Percentiles rank a stretch among this genome's conserved stretches.
phyloP scores from a whole-genome alignment of 2,797 vertebrate species.

The Silurus lanzhouensis region DNA sequence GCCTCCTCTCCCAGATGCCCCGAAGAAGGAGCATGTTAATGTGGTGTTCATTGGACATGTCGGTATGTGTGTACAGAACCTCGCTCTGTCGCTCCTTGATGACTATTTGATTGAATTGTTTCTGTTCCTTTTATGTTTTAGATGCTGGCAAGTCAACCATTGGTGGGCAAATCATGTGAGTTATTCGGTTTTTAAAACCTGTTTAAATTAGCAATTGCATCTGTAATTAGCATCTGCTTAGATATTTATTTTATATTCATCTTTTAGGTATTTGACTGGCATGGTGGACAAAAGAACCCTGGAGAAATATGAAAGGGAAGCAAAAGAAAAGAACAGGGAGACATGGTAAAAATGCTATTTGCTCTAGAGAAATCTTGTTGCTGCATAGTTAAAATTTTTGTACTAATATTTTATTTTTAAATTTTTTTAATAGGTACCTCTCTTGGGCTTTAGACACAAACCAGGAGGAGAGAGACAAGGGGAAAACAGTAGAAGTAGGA shows the following conservation, averaged over 20 bases:
- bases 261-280: conserved; percentile 92
- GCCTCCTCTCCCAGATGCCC: conserved; percentile 85
- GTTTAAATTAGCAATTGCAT: background rate
- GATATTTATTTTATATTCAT: conserved; percentile 2
- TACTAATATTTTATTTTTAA: background rate
- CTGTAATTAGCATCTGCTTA: background rate
- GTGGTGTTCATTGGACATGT: conserved; percentile 99
- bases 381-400: background rate
- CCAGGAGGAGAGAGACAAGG: conserved; percentile 98
- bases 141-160: conserved; percentile 99
- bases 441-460: conserved; percentile 99
- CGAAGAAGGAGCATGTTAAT: conserved; percentile 97
- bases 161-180: conserved; percentile 99
- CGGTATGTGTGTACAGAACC: conserved; percentile 75
- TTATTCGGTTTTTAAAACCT: conserved; percentile 27
- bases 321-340: conserved; percentile 99
- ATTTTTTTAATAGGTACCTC: conserved; percentile 86
- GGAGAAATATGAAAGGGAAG: conserved; percentile 99
- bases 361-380: background rate
- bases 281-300: conserved; percentile 99
- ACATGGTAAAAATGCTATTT: conserved; percentile 82
- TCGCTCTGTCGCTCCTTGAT: background rate
- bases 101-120: background rate
- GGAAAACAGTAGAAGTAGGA: conserved; percentile 98
- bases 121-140: conserved; percentile 56